These are phyloP conservation scores for Drosophila paulistorum DNA, from an alignment of 1,140 invertebrate genomes.

Conservation along the genomic window DNA sequence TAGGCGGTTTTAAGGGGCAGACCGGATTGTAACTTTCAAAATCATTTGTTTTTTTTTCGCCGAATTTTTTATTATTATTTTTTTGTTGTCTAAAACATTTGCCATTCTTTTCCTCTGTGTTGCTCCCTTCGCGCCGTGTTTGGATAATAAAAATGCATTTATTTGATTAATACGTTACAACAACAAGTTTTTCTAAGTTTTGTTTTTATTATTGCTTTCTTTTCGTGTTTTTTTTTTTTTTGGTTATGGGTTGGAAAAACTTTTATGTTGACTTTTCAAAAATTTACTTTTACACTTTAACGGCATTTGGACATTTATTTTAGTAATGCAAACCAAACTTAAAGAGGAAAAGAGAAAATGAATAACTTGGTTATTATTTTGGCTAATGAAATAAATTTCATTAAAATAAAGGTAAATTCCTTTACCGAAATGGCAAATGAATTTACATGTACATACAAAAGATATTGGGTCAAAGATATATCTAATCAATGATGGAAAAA, in stretches of 20 bases:
- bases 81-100: constrained; percentile 2
- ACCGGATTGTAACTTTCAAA: constrained; percentile 49
- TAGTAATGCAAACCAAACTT: not conserved
- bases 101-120: not conserved
- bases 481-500: not conserved
- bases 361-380: constrained; percentile 30
- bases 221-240: constrained; percentile 27
- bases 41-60: constrained; percentile 27
- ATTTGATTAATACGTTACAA: constrained; percentile 53
- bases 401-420: constrained; percentile 9
- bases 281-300: constrained; percentile 33
- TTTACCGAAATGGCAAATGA: constrained; percentile 1
- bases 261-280: constrained; percentile 34
- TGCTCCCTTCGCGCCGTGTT: constrained; percentile 3
- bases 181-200: constrained; percentile 16
- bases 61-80: not conserved
- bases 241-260: not conserved
- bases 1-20: constrained; percentile 2
- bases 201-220: constrained; percentile 13
- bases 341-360: not conserved
- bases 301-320: not conserved
- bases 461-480: constrained; percentile 2
- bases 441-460: not conserved
- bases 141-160: constrained; percentile 55
- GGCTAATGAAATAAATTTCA: constrained; percentile 28